These are phyloP conservation scores for Atta cephalotes DNA, from an alignment of 1,140 invertebrate genomes.

Conservation along the genomic window DNA sequence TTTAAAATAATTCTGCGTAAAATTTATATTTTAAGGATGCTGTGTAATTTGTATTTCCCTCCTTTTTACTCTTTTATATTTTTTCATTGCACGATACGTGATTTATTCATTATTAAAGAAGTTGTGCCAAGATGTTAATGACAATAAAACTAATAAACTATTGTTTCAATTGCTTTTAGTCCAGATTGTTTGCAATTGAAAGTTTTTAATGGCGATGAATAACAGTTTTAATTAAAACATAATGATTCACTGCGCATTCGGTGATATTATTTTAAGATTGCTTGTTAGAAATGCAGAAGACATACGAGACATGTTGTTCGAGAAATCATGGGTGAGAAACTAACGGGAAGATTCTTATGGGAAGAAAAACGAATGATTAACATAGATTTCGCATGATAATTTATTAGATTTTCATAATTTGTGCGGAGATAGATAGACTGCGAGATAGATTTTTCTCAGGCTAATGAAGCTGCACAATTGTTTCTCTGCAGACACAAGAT, in stretches of 20 bases:
- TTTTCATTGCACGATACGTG: background rate
- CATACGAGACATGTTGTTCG: constrained; percentile 18
- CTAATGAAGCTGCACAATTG: constrained; percentile 44
- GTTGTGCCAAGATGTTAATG: background rate
- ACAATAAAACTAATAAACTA: background rate
- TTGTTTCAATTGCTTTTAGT: background rate
- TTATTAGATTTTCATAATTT: constrained; percentile 42
- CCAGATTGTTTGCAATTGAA: background rate
- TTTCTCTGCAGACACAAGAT: constrained; percentile 12
- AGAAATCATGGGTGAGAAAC: constrained; percentile 66
- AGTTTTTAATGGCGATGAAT: background rate
- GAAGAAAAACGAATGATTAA: constrained; percentile 64
- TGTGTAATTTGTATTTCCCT: background rate
- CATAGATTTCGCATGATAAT: constrained; percentile 47
- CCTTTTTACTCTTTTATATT: background rate
- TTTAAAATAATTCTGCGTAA: background rate
- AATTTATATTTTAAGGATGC: constrained; percentile 20
- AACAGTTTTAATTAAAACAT: constrained; percentile 17
- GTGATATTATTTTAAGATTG: constrained; percentile 26
- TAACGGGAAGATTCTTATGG: constrained; percentile 26
- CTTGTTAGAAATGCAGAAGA: constrained; percentile 44
- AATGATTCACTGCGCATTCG: background rate
- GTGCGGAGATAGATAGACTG: constrained; percentile 30
- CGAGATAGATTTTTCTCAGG: constrained; percentile 48
- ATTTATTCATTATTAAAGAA: background rate